Conservation (phyloP, 2,888 invertebrate genomes). For the Tetramorium bicarinatum region DNA sequence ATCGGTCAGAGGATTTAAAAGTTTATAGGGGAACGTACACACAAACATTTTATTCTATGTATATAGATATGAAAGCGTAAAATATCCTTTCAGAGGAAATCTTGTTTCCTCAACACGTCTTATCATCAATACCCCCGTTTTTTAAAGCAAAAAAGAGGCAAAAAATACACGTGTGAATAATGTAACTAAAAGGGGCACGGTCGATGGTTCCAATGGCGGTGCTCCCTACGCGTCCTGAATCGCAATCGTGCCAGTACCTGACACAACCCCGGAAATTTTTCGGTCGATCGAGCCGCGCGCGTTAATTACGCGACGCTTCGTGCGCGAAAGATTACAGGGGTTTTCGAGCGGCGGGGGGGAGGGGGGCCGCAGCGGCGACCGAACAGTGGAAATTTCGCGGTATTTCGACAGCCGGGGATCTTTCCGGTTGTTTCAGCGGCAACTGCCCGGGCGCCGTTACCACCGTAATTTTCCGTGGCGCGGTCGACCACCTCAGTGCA, state of each 20-base stretch:
- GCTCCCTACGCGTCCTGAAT: conserved; percentile 37
- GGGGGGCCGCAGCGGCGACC: neutral
- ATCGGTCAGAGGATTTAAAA: too few relatives aligned
- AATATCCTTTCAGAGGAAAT: neutral
- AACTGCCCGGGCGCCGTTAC: conserved; percentile 31
- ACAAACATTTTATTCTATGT: neutral
- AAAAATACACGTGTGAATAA: conserved; percentile 28
- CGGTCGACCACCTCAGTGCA: conserved; percentile 54
- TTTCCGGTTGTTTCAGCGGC: conserved; percentile 46
- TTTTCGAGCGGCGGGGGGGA: conserved; percentile 16
- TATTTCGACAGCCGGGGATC: conserved; percentile 55
- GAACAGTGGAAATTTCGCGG: conserved; percentile 50
- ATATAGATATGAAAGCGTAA: neutral
- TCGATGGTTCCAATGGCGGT: conserved; percentile 19
- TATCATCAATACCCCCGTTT: neutral
- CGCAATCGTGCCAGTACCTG: conserved; percentile 17
- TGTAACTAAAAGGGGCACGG: conserved; percentile 23
- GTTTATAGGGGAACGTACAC: too few relatives aligned
- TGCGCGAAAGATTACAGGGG: conserved; percentile 58
- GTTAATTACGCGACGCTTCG: conserved; percentile 62
- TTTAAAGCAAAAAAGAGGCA: neutral
- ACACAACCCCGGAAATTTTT: conserved; percentile 59
- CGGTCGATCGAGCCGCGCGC: conserved; percentile 60
- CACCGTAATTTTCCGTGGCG: conserved; percentile 49
- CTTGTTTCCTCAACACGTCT: conserved; percentile 16